Base-by-base conservation (phyloP, 2,797 vertebrate genomes). In the Crocidura indochinensis region DNA sequence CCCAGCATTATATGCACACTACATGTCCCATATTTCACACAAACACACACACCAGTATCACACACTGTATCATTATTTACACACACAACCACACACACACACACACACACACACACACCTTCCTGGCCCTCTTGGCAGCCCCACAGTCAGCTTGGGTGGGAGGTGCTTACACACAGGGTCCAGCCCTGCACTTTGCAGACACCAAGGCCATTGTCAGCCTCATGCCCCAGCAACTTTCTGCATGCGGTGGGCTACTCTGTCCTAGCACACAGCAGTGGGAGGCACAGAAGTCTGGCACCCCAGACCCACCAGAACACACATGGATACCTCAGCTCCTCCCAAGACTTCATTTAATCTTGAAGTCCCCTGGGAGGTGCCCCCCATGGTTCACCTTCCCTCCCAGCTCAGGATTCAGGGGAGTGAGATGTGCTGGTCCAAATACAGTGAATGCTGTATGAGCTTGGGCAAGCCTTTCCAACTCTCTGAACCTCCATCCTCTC, bases 191-290 rank as follows among this genome's bases (percentile, higher is more conserved):
- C n/a, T 5, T 22, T 0, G 0, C 65, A 91, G 71, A 86, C 88
- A 94, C 93, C 94, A 79, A 93, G 74, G 67, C 88, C 84, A 78
- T 94, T 94, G 91, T 94, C 74, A 84, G 84, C 51, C 0, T 0
- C 46, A 7, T 3, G 1, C 12, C 46, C 0, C 2, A 26, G 75
- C 74, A 67, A 12, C 24, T 53, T 82, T 91, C 78, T 69, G 27
- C 0, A 67, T 78, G 26, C 69, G 44, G 67, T 22, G 17, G 11
- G 78, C 71, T 0, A 77, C 88, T 10, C 27, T 19, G 46, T 86
- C 65, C 53, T 38, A 38, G 17, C 17, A 2, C 0, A 38, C 38
- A 38, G 38, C 38, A 38, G 38, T 17, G 71, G 72, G 82, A 69
- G 38, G 84, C 7, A 3, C 7, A 3, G 93, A 22, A 69, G 71